Evolutionary conservation across 1,140 invertebrate species (phyloP), one percentile per base, ranked within the genome.

Genomic region (Drosophila gunungcola): DNA sequence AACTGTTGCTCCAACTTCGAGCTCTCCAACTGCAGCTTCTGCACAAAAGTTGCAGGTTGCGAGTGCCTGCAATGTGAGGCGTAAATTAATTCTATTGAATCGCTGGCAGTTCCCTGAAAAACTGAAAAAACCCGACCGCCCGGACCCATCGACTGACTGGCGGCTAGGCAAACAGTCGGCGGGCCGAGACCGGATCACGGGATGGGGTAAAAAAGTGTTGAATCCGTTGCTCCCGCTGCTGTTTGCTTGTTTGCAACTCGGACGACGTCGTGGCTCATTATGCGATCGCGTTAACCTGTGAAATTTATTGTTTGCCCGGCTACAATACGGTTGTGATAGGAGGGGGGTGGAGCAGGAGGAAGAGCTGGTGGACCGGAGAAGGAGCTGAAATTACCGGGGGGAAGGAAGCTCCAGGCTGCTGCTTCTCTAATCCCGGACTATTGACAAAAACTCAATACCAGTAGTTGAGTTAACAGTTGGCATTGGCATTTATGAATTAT

Each of bases 1-100:
- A 41, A 11, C 36, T 51, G 38, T 16, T 64, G 27, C 29, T 56
- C 36, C 45, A 73, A 36, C 56, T 25, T 4, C 10, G 4, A 42
- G 13, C 29, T n/a, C 25, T 29, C 27, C 43, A 60, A 27, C 39
- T 42, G 41, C 32, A 38, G 63, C 73, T 68, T 68, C 73, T 60
- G 49, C 43, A 41, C 54, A 70, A 49, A 49, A 49, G 42, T 56
- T 57, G 48, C 46, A 65, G 61, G 46, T 65, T 64, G 64, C 60
- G 25, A 64, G 64, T 68, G 60, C 6, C 53, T 51, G 62, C 56
- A 83, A 82, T 78, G 90, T 91, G 90, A 91, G 90, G 90, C 90
- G 90, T 91, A 88, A 91, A 91, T 91, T 91, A 90, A 91, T 91
- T 91, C 90, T 88, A 91, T 91, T 90, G 81, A 91, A 91, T 84